phyloP scores from a whole-genome alignment of 2,797 vertebrate species.

The Fringilla coelebs region DNA sequence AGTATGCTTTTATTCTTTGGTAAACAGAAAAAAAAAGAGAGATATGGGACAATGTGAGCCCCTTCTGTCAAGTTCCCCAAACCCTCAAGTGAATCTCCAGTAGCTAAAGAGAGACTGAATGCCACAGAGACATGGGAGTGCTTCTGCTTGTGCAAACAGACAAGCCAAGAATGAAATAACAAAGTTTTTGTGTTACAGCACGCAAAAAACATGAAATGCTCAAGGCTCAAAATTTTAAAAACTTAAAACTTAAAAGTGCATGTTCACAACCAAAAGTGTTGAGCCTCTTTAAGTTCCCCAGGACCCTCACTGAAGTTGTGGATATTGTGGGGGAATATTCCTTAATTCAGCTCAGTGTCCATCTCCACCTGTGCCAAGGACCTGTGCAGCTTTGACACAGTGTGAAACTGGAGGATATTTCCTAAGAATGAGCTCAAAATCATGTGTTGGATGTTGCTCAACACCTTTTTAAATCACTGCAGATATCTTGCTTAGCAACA shows the following conservation, averaged over 20 bases:
- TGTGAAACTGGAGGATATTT: not conserved
- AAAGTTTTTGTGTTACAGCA: not conserved
- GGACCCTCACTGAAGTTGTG: not conserved
- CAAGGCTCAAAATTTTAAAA: not conserved
- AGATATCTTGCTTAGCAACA: not conserved
- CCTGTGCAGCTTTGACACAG: not conserved
- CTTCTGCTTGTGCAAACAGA: not conserved
- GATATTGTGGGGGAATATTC: not conserved
- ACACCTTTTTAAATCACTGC: not conserved
- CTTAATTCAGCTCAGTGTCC: not conserved
- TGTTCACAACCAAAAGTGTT: not conserved
- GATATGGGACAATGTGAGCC: fast-evolving
- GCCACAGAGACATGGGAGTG: not conserved
- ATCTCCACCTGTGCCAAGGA: not conserved
- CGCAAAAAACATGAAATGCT: not conserved
- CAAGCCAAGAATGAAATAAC: not conserved
- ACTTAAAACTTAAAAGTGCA: not conserved
- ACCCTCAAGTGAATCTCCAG: not conserved
- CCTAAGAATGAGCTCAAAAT: not conserved
- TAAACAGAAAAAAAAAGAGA: not conserved
- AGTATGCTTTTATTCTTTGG: not conserved
- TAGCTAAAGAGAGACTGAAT: not conserved
- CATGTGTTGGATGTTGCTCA: not conserved
- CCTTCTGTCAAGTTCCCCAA: not conserved
- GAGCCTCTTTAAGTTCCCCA: not conserved